Percentiles rank a stretch among this genome's conserved stretches.
Evolutionary conservation across 2,113 vertebrate species (phyloP).

Genomic region (Orycteropus afer): DNA sequence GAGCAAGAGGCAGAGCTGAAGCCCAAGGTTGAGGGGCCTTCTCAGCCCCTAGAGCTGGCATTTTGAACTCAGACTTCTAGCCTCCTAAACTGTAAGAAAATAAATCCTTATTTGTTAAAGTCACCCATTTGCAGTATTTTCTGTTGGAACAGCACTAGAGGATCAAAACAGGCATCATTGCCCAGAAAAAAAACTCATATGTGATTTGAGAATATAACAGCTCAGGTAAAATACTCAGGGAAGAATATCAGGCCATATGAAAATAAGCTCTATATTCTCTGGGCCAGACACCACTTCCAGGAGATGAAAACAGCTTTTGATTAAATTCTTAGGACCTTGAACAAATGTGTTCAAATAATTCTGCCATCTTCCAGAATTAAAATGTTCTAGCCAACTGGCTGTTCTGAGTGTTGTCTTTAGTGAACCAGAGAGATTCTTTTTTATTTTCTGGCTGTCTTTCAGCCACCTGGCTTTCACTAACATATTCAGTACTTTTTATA

Average conservation of each 20-base stretch:
- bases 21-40: too few species aligned
- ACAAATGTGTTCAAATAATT: background rate
- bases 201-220: background rate
- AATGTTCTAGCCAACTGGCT: background rate
- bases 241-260: background rate
- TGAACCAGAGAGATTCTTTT: background rate
- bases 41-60: too few species aligned
- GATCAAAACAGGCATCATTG: too few species aligned
- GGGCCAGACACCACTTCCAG: background rate
- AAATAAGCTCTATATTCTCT: background rate
- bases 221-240: background rate
- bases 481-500: background rate
- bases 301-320: background rate
- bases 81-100: too few species aligned
- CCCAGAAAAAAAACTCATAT: background rate
- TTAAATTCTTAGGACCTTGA: background rate
- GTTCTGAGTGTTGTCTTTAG: background rate
- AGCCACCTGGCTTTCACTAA: background rate
- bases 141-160: too few species aligned
- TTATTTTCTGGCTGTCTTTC: background rate
- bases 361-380: background rate
- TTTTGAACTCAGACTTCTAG: too few species aligned
- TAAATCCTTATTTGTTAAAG: too few species aligned
- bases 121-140: too few species aligned
- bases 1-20: too few species aligned